Evolutionary conservation across 2,797 vertebrate species (phyloP).

Genomic region (Bradypodion ventrale): DNA sequence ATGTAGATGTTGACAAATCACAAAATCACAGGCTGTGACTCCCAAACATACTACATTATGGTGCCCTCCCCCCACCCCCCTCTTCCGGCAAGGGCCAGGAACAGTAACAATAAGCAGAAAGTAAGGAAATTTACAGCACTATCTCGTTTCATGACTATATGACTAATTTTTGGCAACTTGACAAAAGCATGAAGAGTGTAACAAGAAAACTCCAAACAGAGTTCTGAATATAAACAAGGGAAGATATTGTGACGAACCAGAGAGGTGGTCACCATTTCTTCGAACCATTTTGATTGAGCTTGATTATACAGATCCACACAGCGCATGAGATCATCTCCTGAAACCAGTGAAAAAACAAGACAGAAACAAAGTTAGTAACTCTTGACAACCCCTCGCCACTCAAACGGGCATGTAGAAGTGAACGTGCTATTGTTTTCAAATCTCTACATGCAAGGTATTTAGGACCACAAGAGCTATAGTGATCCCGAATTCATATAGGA

Average conservation of each 20-base stretch:
- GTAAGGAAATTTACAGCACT: not conserved
- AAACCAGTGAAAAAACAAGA: constrained; percentile 8
- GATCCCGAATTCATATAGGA: not conserved
- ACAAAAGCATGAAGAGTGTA: not conserved
- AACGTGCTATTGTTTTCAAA: not conserved
- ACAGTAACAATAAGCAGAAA: not conserved
- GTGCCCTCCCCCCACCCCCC: too few relatives aligned
- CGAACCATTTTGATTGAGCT: constrained; percentile 98
- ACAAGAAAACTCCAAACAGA: too few relatives aligned
- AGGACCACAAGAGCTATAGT: too few relatives aligned
- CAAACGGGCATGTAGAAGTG: not conserved
- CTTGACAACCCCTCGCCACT: not conserved
- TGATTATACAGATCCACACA: constrained; percentile 98
- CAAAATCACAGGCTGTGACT: not conserved
- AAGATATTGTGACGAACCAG: constrained; percentile 79
- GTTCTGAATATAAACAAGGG: not conserved
- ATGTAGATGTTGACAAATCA: too few relatives aligned
- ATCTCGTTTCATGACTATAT: not conserved
- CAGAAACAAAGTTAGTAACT: not conserved
- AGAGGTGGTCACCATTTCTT: constrained; percentile 98
- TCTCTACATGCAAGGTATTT: not conserved
- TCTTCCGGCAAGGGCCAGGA: not conserved
- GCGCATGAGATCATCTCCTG: constrained; percentile 97
- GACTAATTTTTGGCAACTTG: not conserved
- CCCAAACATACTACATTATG: not conserved